These are phyloP conservation scores for Acronicta psi DNA, from an alignment of 2,888 invertebrate species.

Conservation along the genomic window DNA sequence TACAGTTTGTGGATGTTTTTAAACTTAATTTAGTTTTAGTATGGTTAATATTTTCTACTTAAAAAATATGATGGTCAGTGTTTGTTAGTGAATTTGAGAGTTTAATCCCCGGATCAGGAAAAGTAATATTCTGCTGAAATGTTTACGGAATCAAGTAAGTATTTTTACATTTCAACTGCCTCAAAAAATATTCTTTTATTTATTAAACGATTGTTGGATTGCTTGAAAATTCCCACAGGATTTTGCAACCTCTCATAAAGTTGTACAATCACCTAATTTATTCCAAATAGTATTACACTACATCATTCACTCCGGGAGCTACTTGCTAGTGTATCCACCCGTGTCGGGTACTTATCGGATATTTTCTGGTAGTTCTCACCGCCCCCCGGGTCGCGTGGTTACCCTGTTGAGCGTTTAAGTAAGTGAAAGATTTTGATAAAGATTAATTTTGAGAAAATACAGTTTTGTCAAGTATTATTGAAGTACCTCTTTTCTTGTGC, in stretches of 20 bases:
- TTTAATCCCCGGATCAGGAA: no score
- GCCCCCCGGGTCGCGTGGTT: constrained; percentile 40
- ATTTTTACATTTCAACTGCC: no score
- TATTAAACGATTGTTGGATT: no score
- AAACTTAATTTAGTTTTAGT: constrained; percentile 1
- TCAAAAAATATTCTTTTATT: no score
- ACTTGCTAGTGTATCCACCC: constrained; percentile 42
- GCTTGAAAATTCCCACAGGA: constrained; percentile 4
- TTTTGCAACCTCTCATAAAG: not conserved
- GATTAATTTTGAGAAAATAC: constrained; percentile 26
- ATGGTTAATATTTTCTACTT: not conserved
- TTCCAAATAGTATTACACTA: constrained; percentile 3
- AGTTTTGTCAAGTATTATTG: not conserved
- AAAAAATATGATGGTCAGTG: not conserved
- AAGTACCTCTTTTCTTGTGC: not conserved
- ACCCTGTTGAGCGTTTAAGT: constrained; percentile 46
- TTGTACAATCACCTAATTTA: constrained; percentile 14
- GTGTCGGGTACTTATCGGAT: constrained; percentile 25
- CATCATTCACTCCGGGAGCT: constrained; percentile 28
- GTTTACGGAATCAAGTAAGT: no score
- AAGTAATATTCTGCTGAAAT: no score
- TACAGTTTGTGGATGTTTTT: constrained; percentile 32
- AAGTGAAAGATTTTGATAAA: constrained; percentile 25
- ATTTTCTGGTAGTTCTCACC: constrained; percentile 30
- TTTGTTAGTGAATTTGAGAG: no score